phyloP scores from a whole-genome alignment of 2,113 vertebrate genomes.

The Xenotilapia longispinis region DNA sequence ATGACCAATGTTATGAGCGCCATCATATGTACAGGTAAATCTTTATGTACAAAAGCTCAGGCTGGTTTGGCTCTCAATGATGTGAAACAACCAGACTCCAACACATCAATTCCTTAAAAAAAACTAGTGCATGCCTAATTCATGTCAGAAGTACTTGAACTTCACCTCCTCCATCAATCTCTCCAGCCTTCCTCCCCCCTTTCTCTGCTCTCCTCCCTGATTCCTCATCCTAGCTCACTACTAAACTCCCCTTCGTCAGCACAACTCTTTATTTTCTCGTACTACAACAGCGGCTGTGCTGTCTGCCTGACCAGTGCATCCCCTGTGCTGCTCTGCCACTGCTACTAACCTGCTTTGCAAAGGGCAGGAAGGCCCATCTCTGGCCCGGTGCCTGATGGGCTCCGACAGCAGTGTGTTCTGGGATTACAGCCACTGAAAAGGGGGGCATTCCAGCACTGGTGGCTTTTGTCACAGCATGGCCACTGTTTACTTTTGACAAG shows the following conservation, averaged over 20 bases:
- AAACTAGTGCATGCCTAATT: neutral
- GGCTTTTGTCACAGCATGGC: slow-evolving; percentile 56
- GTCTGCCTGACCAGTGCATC: slow-evolving; percentile 42
- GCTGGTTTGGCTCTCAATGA: neutral
- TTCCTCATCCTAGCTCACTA: neutral
- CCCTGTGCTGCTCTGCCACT: slow-evolving; percentile 21
- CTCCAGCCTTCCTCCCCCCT: neutral
- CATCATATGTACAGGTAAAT: neutral
- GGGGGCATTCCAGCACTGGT: slow-evolving; percentile 60
- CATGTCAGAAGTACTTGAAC: slow-evolving; percentile 12
- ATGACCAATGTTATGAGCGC: neutral
- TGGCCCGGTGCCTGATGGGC: slow-evolving; percentile 62
- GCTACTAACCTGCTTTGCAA: slow-evolving; percentile 54
- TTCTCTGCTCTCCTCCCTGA: slow-evolving; percentile 27
- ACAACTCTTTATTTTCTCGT: slow-evolving; percentile 62
- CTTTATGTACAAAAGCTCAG: neutral
- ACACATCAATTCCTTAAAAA: neutral
- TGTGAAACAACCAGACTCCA: neutral
- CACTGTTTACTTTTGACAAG: slow-evolving; percentile 69
- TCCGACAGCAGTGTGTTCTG: slow-evolving; percentile 60
- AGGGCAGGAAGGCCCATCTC: slow-evolving; percentile 53
- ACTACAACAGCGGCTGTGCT: slow-evolving; percentile 44
- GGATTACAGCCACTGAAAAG: slow-evolving; percentile 66
- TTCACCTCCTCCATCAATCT: slow-evolving; percentile 23
- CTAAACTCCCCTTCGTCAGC: slow-evolving; percentile 63